A percentile compares a stretch with the other conserved stretches of the same genome.
phyloP scores from a whole-genome alignment of 2,113 vertebrate genomes.

The Centropristis striata region DNA sequence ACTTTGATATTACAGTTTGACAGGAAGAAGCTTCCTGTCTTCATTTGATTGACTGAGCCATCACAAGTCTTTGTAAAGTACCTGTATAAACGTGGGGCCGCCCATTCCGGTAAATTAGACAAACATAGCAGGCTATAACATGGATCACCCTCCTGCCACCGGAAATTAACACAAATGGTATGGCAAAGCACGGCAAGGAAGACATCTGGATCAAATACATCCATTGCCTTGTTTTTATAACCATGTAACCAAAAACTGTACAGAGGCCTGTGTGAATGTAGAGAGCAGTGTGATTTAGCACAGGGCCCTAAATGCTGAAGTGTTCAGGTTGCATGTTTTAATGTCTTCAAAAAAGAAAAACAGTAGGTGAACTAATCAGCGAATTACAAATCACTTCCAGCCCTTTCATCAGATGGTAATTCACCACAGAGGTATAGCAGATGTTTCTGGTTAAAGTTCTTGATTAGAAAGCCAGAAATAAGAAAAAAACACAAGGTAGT shows the following conservation, averaged over 20 bases:
- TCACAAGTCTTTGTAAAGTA: not conserved
- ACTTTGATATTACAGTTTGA: too few relatives aligned
- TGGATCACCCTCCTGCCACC: slow-evolving; percentile 1
- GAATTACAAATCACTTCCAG: slow-evolving; percentile 4
- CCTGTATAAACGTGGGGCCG: not conserved
- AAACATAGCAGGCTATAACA: slow-evolving; percentile 18
- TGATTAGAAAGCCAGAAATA: not conserved
- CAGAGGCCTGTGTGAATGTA: not conserved
- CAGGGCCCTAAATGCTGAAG: not conserved
- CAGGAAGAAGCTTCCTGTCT: not conserved
- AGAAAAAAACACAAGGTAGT: not conserved
- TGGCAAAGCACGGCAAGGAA: not conserved
- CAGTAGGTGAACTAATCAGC: slow-evolving; percentile 5
- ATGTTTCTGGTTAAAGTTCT: not conserved
- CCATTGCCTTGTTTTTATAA: not conserved
- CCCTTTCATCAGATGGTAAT: not conserved
- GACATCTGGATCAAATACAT: slow-evolving; percentile 40
- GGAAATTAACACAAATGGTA: slow-evolving; percentile 23
- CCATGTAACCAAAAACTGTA: not conserved
- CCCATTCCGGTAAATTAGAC: slow-evolving; percentile 18
- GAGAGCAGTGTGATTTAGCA: not conserved
- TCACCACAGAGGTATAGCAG: not conserved
- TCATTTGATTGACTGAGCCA: not conserved
- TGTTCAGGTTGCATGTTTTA: not conserved
- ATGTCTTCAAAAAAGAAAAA: slow-evolving; percentile 1